These are phyloP conservation scores for Sylvietta virens DNA, from an alignment of 2,113 vertebrate species.

Conservation along the genomic window DNA sequence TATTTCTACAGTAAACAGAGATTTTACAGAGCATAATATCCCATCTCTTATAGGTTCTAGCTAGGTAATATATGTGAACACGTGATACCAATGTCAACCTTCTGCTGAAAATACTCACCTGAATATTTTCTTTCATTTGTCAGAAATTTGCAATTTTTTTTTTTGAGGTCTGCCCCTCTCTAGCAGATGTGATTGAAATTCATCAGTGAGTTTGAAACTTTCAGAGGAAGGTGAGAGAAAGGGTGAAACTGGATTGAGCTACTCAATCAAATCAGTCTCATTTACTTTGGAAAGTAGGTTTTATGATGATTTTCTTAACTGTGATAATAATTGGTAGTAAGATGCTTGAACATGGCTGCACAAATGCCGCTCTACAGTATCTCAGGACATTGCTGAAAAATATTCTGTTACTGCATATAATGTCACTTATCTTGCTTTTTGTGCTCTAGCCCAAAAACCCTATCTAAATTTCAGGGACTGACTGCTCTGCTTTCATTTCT, in stretches of 20 bases:
- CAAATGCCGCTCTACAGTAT: not conserved
- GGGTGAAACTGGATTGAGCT: accelerated
- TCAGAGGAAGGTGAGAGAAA: not conserved
- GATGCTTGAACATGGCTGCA: not conserved
- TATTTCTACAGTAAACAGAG: not conserved
- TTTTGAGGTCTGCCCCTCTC: not conserved
- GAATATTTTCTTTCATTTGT: not conserved
- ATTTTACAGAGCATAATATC: not conserved
- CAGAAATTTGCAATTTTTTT: not conserved
- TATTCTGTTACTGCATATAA: not conserved
- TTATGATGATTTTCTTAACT: not conserved
- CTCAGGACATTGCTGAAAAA: not conserved
- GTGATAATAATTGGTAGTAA: not conserved
- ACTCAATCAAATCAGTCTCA: not conserved
- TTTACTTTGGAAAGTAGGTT: not conserved
- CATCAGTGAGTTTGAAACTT: not conserved
- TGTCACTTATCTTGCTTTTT: not conserved
- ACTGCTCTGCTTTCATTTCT: not conserved
- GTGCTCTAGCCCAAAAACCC: not conserved
- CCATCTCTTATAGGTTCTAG: not conserved
- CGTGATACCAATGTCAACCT: accelerated
- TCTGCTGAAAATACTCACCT: not conserved
- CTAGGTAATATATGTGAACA: not conserved
- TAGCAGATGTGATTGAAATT: not conserved
- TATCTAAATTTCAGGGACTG: not conserved